These are phyloP conservation scores for Ivindomyrus marchei DNA, from an alignment of 2,113 vertebrate genomes.

Conservation along the genomic window DNA sequence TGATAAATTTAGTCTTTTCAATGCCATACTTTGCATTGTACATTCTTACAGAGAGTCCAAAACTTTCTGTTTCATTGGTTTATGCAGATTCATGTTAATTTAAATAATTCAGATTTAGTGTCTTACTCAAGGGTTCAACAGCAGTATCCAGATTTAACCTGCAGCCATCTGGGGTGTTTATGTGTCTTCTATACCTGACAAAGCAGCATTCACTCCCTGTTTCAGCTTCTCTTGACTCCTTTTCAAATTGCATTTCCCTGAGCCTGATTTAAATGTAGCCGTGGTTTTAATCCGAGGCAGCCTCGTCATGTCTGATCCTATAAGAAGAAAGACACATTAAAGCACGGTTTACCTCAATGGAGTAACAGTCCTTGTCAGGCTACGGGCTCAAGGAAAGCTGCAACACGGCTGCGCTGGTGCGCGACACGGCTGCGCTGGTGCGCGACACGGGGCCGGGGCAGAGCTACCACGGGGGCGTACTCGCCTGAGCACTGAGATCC, in stretches of 20 bases:
- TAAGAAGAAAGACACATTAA: slow-evolving; percentile 41
- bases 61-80: background rate
- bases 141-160: background rate
- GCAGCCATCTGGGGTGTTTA: background rate
- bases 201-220: slow-evolving; percentile 65
- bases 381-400: background rate
- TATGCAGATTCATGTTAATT: background rate
- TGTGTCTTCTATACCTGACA: slow-evolving; percentile 70
- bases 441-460: slow-evolving; percentile 21
- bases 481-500: slow-evolving; percentile 59
- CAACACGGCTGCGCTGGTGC: slow-evolving; percentile 27
- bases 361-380: background rate
- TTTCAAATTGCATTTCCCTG: slow-evolving; percentile 85
- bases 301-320: slow-evolving; percentile 55
- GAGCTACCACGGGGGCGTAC: slow-evolving; percentile 47
- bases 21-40: background rate
- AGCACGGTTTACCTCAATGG: background rate
- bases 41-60: background rate
- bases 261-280: slow-evolving; percentile 81
- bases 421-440: slow-evolving; percentile 25
- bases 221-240: slow-evolving; percentile 75
- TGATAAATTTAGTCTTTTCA: background rate
- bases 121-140: background rate
- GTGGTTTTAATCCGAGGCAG: slow-evolving; percentile 76
- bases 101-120: background rate